Percentiles rank a stretch among this genome's conserved stretches.
These are phyloP conservation scores for Nephotettix cincticeps DNA, from an alignment of 1,140 invertebrate genomes.

Conservation along the genomic window DNA sequence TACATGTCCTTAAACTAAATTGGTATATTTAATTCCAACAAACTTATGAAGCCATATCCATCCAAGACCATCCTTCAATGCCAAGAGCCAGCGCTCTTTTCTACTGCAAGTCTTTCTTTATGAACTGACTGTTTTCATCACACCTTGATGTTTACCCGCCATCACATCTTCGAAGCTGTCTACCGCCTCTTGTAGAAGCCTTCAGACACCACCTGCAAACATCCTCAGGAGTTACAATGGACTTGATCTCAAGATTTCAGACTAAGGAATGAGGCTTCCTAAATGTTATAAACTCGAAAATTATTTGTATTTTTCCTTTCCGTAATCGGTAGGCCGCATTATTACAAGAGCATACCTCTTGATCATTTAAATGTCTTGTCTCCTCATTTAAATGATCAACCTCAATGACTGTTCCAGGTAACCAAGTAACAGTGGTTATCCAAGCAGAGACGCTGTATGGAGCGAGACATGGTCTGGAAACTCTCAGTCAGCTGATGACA, in stretches of 20 bases:
- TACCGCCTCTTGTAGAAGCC: neutral
- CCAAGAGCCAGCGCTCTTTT: too few species aligned
- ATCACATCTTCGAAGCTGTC: too few species aligned
- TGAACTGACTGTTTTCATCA: too few species aligned
- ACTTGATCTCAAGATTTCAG: neutral
- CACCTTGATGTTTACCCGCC: too few species aligned
- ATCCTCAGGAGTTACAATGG: neutral
- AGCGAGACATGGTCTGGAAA: conserved; percentile 73
- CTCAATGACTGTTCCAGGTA: conserved; percentile 51
- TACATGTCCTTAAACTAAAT: too few species aligned
- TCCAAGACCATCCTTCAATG: too few species aligned
- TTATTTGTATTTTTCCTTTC: neutral
- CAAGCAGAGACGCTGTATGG: conserved; percentile 67
- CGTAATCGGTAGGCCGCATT: too few species aligned
- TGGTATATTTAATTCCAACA: too few species aligned
- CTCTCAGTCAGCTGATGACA: conserved; percentile 64
- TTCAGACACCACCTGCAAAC: neutral
- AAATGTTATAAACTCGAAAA: neutral
- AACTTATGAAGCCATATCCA: too few species aligned
- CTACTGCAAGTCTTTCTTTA: too few species aligned
- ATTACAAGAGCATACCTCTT: neutral
- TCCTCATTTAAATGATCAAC: too few species aligned
- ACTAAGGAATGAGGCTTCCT: neutral
- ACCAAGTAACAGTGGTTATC: conserved; percentile 53
- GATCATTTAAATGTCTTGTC: conserved; percentile 8